Base-by-base conservation (phyloP, 1,140 invertebrate species). In the Sesamia nonagrioides region DNA sequence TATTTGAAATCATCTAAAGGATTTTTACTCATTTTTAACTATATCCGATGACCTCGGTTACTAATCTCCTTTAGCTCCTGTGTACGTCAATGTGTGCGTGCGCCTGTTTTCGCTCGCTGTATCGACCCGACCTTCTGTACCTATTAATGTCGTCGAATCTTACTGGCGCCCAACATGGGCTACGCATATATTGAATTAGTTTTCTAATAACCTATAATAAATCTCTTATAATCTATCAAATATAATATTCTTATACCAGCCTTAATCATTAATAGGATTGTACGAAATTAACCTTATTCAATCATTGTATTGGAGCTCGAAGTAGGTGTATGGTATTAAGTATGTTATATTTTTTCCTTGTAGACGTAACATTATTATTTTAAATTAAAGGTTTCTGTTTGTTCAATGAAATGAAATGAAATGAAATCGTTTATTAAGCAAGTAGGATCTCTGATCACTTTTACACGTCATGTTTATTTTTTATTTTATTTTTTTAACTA, bases 141-240 rank as follows among this genome's bases (percentile, higher is more conserved):
- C 42, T 6, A 15, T 15, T 48, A 0, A 9, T n/a, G 45, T 48
- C 11, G 13, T 13, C 15, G 13, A 27, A 6, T 40, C n/a, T 37
- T 40, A 18, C 11, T 58, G 50, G 27, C 52, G n/a, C 45, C 71
- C 52, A 63, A 45, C 42, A 6, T 21, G 63, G 33, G 15, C 50
- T 27, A 6, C 15, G 37, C 45, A 35, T 35, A 71, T n/a, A 71
- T 54, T 52, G 42, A 52, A 71, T 52, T 71, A 52, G 18, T 71
- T 52, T 71, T 52, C 45, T 52, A 71, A 52, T 71, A 66, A 35
- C 40, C 13, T 52, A 9, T 17, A 61, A 61, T 17, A 37, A 73
- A 52, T 58, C 17, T 73, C 27, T 58, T 58, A 42, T 73, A 58
- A 73, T 18, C 5, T 58, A 73, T 58, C 71, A 40, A 58, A 15